phyloP scores from a whole-genome alignment of 2,888 invertebrate genomes.

The Spisula solida region DNA sequence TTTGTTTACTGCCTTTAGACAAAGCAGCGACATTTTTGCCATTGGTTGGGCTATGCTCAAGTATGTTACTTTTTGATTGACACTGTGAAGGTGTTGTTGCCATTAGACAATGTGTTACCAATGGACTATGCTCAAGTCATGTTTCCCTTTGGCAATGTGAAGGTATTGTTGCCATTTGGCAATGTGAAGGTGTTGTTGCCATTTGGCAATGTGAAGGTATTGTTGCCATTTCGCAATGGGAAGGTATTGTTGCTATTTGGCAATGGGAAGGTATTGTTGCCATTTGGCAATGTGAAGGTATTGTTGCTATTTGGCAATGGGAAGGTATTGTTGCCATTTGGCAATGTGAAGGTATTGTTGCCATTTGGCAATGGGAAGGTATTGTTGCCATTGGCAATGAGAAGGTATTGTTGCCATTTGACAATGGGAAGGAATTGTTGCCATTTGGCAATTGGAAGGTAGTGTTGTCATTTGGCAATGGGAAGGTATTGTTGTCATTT shows the following conservation, averaged over 20 bases:
- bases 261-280: background rate
- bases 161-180: background rate
- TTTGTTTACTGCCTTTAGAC: too few species aligned
- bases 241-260: background rate
- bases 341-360: background rate
- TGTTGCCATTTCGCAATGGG: background rate
- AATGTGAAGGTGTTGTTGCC: background rate
- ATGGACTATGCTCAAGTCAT: background rate
- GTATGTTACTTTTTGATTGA: too few species aligned
- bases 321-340: background rate
- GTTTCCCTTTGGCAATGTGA: background rate
- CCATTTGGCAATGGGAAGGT: background rate
- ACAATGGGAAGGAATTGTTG: background rate
- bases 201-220: background rate
- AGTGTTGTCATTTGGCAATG: too few species aligned
- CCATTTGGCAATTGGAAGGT: background rate
- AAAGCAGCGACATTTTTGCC: too few species aligned
- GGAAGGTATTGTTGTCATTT: too few species aligned
- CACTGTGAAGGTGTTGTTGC: background rate
- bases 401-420: background rate
- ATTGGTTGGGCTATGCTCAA: too few species aligned
- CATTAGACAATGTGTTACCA: background rate
- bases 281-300: background rate
- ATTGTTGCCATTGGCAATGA: background rate
- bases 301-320: background rate